phyloP scores from a whole-genome alignment of 2,888 invertebrate species.

The Epirrhoe tristata region DNA sequence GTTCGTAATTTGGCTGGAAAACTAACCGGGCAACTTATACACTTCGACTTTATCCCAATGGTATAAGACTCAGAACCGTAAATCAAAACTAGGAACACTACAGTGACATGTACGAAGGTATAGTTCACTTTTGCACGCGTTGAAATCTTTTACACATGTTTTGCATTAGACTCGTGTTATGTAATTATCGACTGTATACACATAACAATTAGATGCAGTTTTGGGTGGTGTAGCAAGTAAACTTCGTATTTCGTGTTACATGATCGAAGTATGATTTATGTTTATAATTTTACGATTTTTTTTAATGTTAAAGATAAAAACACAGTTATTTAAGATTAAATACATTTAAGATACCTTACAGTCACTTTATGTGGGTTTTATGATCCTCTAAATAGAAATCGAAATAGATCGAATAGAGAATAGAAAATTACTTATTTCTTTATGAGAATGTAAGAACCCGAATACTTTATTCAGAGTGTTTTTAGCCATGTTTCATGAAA shows the following conservation, averaged over 20 bases:
- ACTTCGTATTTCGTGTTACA: not conserved
- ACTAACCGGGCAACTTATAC: not conserved
- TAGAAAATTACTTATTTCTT: too few species aligned
- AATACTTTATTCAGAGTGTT: too few species aligned
- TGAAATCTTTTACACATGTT: conserved; percentile 10
- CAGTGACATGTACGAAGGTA: conserved; percentile 4
- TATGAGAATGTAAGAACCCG: too few species aligned
- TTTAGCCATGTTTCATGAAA: too few species aligned
- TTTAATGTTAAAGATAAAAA: not conserved
- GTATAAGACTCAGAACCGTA: not conserved
- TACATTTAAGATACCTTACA: too few species aligned
- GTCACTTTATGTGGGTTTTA: too few species aligned
- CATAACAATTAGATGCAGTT: not conserved
- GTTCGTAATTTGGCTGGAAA: conserved; percentile 21
- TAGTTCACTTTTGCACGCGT: conserved; percentile 7
- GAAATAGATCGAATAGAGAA: too few species aligned
- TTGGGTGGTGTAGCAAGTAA: not conserved
- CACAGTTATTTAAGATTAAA: too few species aligned
- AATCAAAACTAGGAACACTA: not conserved
- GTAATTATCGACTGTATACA: not conserved
- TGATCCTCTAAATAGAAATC: too few species aligned
- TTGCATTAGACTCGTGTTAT: not conserved
- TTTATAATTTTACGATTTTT: too few species aligned
- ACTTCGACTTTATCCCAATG: conserved; percentile 12
- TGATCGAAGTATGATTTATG: not conserved